Evolutionary conservation across 2,113 vertebrate genomes (phyloP).

Genomic region (Dissostichus mawsoni): DNA sequence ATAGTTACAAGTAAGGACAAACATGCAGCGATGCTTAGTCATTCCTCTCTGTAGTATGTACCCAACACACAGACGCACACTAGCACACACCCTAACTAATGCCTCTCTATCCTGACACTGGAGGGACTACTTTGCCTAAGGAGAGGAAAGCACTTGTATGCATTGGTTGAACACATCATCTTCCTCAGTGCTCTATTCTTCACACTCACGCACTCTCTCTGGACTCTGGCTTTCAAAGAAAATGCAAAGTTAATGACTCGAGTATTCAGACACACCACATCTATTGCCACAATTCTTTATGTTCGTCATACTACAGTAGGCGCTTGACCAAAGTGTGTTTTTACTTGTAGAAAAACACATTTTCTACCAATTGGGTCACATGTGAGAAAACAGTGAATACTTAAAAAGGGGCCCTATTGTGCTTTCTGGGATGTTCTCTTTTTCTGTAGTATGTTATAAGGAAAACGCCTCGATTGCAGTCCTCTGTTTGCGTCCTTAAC

Average conservation of each 20-base stretch:
- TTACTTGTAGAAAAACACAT: neutral
- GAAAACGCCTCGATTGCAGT: no score
- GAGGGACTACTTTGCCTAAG: slow-evolving; percentile 23
- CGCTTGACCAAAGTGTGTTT: neutral
- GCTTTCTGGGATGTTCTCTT: no score
- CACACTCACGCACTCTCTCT: slow-evolving; percentile 8
- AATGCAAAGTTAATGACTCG: neutral
- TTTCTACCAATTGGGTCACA: no score
- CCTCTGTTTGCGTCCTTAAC: no score
- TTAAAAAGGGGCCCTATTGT: no score
- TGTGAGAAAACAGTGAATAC: no score
- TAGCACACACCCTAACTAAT: slow-evolving; percentile 21
- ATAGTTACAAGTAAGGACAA: slow-evolving; percentile 34
- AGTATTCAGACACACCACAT: slow-evolving; percentile 8
- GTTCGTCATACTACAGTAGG: no score
- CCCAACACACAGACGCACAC: slow-evolving; percentile 8
- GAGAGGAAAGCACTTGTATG: slow-evolving; percentile 31
- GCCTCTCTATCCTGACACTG: slow-evolving; percentile 15
- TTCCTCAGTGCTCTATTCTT: slow-evolving; percentile 24
- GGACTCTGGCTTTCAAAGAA: neutral
- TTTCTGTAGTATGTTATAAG: no score
- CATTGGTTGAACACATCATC: slow-evolving; percentile 2
- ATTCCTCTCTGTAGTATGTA: slow-evolving; percentile 13
- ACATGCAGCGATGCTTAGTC: slow-evolving; percentile 21
- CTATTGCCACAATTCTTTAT: neutral